phyloP scores from a whole-genome alignment of 2,888 invertebrate genomes.

The Synergus laeviventris region DNA sequence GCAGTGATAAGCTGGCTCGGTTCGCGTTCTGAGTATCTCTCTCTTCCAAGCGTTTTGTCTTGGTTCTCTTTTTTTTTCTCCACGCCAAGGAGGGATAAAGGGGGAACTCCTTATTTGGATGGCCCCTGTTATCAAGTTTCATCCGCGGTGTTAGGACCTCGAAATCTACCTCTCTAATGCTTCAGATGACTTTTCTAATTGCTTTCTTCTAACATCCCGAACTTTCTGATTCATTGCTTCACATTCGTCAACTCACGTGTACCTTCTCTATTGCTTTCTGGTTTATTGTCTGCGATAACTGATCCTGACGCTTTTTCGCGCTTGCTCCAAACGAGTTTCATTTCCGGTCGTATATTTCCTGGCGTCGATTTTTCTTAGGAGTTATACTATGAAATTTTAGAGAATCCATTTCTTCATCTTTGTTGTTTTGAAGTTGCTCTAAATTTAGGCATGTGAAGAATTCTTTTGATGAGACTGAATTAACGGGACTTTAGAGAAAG shows the following conservation, averaged over 20 bases:
- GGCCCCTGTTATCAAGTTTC: constrained; percentile 76
- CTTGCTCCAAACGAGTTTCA: constrained; percentile 19
- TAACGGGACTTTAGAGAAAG: constrained; percentile 28
- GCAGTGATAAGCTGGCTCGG: constrained; percentile 71
- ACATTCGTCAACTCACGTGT: background rate
- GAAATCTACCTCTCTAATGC: background rate
- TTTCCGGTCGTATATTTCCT: constrained; percentile 16
- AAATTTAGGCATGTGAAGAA: constrained; percentile 9
- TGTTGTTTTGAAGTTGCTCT: constrained; percentile 1
- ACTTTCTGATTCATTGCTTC: background rate
- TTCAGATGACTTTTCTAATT: background rate
- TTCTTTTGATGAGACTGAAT: constrained; percentile 17
- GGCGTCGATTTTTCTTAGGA: background rate
- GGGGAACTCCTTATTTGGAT: constrained; percentile 74
- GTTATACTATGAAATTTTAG: background rate
- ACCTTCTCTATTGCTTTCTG: constrained; percentile 13
- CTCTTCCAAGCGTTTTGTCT: constrained; percentile 38
- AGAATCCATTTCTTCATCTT: background rate
- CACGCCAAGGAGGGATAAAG: constrained; percentile 53
- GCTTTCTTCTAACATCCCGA: background rate
- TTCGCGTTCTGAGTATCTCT: constrained; percentile 47
- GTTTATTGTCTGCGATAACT: constrained; percentile 7
- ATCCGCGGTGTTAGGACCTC: constrained; percentile 63
- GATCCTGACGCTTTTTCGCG: background rate
- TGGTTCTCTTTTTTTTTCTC: constrained; percentile 48